Evolutionary conservation across 35 echinoderm and acorn worm genomes (phyloP), one percentile per base, ranked within the genome.

Genomic region (Apostichopus californicus): DNA sequence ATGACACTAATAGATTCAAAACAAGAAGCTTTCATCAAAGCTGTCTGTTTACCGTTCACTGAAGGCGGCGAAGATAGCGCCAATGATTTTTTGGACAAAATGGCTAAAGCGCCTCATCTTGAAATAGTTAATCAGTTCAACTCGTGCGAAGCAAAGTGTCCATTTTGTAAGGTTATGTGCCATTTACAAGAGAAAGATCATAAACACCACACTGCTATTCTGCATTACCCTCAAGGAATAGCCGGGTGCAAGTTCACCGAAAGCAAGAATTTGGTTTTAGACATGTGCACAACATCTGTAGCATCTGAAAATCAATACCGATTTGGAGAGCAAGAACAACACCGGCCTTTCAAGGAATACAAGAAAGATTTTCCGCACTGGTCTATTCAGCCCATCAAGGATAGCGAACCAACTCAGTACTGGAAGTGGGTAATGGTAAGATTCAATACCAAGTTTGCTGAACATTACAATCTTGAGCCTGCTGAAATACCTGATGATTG

Each of bases 341-440:
- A 89, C 20, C 21, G 58, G 52, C 64, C 61, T 53, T 92, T 80
- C 34, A 83, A 84, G 53, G 80, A 92, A 5, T 92, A 92, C 23
- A 22, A 55, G 46, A 92, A 56, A 18, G 91, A 83, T 65, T 85
- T 63, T 71, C 79, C 79, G 9, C 21, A n/a, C 12, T 92, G 91
- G 91, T 83, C 57, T 52, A 92, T 92, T 64, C 14, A 26, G 23
- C 22, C 79, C 15, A 81, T 83, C 8, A 92, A 55, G 13, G 80
- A 81, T 12, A 83, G 25, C 8, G 91, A 84, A 70, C 80, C 91
- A 57, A 70, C 79, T 14, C 15, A 60, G 28, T 92, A 84, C 78
- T 92, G 91, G 91, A 92, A 92, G 64, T 92, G 91, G 91, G 79
- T 92, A 5, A 81, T 92, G 56, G 77, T 9, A 80, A 56, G 5